A percentile compares a stretch with the other conserved stretches of the same genome.
Conservation (phyloP, 2,888 invertebrate genomes). For the Tetragonula carbonaria region DNA sequence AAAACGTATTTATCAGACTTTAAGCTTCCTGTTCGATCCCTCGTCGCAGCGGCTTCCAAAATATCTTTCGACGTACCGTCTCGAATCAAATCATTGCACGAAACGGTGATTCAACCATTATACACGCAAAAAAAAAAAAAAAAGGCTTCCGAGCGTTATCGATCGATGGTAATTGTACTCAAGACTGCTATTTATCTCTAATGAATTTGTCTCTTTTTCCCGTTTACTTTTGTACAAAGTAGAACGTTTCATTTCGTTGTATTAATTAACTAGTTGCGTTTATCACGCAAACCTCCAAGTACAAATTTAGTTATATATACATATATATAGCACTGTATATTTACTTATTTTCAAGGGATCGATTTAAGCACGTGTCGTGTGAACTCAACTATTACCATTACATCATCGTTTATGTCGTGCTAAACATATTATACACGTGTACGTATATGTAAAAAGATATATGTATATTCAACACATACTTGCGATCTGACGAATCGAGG, state of each 20-base stretch:
- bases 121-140: background rate
- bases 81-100: background rate
- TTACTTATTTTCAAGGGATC: slow-evolving; percentile 20
- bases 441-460: background rate
- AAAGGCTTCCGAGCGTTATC: background rate
- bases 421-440: slow-evolving; percentile 11
- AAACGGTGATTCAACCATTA: background rate
- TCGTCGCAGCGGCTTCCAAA: slow-evolving; percentile 40
- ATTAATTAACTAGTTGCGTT: slow-evolving; percentile 51
- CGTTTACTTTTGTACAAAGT: slow-evolving; percentile 68
- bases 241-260: slow-evolving; percentile 72
- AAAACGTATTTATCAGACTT: slow-evolving; percentile 21
- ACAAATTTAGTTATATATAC: slow-evolving; percentile 41
- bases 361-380: slow-evolving; percentile 13
- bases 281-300: slow-evolving; percentile 29
- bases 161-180: slow-evolving; percentile 43
- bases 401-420: slow-evolving; percentile 55
- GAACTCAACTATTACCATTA: slow-evolving; percentile 36
- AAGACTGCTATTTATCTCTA: slow-evolving; percentile 71
- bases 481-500: background rate
- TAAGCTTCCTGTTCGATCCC: slow-evolving; percentile 57
- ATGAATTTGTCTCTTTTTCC: slow-evolving; percentile 58
- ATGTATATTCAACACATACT: background rate
- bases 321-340: slow-evolving; percentile 10
- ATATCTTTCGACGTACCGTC: slow-evolving; percentile 29